phyloP scores from a whole-genome alignment of 1,140 invertebrate genomes.

The Eriocheir sinensis region DNA sequence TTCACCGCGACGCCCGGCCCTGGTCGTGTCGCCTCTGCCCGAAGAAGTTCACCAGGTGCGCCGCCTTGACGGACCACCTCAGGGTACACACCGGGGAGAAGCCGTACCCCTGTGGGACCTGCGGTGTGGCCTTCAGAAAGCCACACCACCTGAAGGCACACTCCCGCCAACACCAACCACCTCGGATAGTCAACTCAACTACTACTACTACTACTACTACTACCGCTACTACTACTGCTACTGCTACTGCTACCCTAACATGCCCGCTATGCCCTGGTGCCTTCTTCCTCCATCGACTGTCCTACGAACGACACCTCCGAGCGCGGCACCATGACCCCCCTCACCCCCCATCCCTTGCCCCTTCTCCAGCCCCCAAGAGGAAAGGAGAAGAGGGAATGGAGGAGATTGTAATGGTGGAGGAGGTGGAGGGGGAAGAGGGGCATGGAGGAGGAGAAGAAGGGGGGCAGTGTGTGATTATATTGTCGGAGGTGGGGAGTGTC shows the following conservation, averaged over 20 bases:
- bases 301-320: slow-evolving; percentile 62
- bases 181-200: too few species aligned
- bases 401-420: slow-evolving; percentile 61
- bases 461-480: slow-evolving; percentile 67
- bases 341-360: too few species aligned
- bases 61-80: slow-evolving; percentile 65
- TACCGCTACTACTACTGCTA: neutral
- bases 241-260: slow-evolving; percentile 32
- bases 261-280: slow-evolving; percentile 61
- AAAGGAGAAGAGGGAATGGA: slow-evolving; percentile 61
- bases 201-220: slow-evolving; percentile 26
- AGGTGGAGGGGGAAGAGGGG: neutral
- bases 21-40: slow-evolving; percentile 66
- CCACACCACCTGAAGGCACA: slow-evolving; percentile 66
- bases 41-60: slow-evolving; percentile 61
- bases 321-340: neutral
- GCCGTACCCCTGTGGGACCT: slow-evolving; percentile 56
- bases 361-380: too few species aligned
- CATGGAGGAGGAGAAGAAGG: too few species aligned
- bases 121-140: slow-evolving; percentile 65
- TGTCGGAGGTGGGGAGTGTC: slow-evolving; percentile 38
- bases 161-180: slow-evolving; percentile 54
- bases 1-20: slow-evolving; percentile 63
- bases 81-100: slow-evolving; percentile 67
- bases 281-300: slow-evolving; percentile 60